These are phyloP conservation scores for Poeciliopsis prolifica DNA, from an alignment of 2,113 vertebrate genomes.

Conservation along the genomic window DNA sequence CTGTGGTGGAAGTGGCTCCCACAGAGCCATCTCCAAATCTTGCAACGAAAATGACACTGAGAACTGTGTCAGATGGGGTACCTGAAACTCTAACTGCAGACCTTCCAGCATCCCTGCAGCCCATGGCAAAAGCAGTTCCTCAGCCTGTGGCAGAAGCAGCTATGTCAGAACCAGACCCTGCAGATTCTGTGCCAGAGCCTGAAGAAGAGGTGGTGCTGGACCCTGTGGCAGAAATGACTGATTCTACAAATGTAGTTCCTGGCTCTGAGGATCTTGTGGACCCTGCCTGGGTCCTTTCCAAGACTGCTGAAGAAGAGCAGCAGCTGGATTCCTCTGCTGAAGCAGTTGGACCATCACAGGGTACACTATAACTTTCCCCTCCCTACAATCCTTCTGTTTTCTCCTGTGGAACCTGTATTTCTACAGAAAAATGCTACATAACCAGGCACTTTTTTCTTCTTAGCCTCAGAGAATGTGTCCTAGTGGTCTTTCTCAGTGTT, in stretches of 20 bases:
- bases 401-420: slow-evolving; percentile 52
- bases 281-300: slow-evolving; percentile 37
- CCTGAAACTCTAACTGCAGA: too few relatives aligned
- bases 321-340: slow-evolving; percentile 47
- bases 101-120: background rate
- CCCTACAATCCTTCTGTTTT: slow-evolving; percentile 45
- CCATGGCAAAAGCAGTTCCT: background rate
- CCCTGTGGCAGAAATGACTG: slow-evolving; percentile 5
- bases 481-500: too few relatives aligned
- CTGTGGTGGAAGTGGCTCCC: background rate
- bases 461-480: too few relatives aligned
- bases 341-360: slow-evolving; percentile 65
- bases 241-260: slow-evolving; percentile 30
- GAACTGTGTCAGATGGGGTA: too few relatives aligned
- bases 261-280: slow-evolving; percentile 51
- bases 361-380: slow-evolving; percentile 57
- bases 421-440: background rate
- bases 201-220: background rate
- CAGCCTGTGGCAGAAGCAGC: too few relatives aligned
- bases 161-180: too few relatives aligned
- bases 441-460: too few relatives aligned
- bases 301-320: slow-evolving; percentile 60
- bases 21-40: background rate
- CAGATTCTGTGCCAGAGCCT: too few relatives aligned
- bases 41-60: background rate